phyloP scores from a whole-genome alignment of 2,797 vertebrate species.

The Siniperca scherzeri region DNA sequence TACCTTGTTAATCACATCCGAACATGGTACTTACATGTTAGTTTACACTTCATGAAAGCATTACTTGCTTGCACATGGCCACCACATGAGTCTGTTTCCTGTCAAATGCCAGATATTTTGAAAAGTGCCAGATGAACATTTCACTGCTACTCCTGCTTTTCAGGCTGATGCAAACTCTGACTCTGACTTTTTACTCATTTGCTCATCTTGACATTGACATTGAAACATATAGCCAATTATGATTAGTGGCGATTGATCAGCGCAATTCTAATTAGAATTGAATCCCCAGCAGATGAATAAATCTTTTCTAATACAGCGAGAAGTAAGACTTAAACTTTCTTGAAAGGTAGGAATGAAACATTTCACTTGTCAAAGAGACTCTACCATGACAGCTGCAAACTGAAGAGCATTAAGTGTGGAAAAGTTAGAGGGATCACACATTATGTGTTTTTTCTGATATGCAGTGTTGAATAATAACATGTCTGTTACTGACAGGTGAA shows the following conservation, averaged over 20 bases:
- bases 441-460: neutral
- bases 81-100: neutral
- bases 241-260: neutral
- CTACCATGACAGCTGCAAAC: neutral
- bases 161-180: neutral
- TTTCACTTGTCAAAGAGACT: neutral
- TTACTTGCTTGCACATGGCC: neutral
- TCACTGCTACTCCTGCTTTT: neutral
- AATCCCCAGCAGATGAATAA: neutral
- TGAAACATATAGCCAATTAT: neutral
- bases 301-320: neutral
- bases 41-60: constrained; percentile 9
- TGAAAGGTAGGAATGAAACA: neutral
- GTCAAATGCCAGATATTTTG: too few relatives aligned
- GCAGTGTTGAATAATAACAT: neutral
- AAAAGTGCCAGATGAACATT: neutral
- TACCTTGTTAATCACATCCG: constrained; percentile 2
- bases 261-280: neutral
- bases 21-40: neutral
- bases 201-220: neutral
- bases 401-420: neutral
- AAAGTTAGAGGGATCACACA: neutral
- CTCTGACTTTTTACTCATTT: neutral
- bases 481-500: too few relatives aligned
- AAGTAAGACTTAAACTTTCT: neutral